These are phyloP conservation scores for Gavialis gangeticus DNA, from an alignment of 2,113 vertebrate species.

Conservation along the genomic window DNA sequence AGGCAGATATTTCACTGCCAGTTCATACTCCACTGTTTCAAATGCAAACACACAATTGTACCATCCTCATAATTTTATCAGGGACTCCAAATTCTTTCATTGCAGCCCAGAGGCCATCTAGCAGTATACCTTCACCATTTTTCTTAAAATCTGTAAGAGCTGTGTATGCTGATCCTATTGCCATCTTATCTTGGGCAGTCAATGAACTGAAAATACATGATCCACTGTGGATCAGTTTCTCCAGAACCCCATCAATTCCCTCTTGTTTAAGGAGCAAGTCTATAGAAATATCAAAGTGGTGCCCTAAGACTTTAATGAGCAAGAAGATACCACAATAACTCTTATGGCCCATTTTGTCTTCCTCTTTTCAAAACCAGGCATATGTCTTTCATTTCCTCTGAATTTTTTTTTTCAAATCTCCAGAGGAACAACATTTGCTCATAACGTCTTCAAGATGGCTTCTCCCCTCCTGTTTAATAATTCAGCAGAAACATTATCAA, in stretches of 20 bases:
- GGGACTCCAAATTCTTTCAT: not conserved
- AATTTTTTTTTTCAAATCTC: not conserved
- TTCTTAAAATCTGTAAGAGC: no score
- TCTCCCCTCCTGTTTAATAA: slow-evolving; percentile 1
- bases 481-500: not conserved
- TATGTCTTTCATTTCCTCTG: not conserved
- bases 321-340: not conserved
- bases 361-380: not conserved
- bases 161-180: not conserved
- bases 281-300: not conserved
- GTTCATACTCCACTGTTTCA: no score
- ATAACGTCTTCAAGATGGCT: not conserved
- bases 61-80: not conserved
- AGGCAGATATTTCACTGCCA: no score
- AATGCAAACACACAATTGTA: not conserved
- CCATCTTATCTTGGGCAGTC: fast-evolving
- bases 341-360: not conserved
- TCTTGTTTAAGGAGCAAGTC: not conserved
- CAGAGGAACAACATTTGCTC: not conserved
- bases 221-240: not conserved
- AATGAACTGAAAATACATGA: not conserved
- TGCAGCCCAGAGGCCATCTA: no score
- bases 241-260: not conserved
- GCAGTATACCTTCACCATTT: not conserved
- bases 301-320: not conserved